Evolutionary conservation across 2,888 invertebrate genomes (phyloP), one percentile per base, ranked within the genome.

Genomic region (Gastracanthus pulcherrimus): DNA sequence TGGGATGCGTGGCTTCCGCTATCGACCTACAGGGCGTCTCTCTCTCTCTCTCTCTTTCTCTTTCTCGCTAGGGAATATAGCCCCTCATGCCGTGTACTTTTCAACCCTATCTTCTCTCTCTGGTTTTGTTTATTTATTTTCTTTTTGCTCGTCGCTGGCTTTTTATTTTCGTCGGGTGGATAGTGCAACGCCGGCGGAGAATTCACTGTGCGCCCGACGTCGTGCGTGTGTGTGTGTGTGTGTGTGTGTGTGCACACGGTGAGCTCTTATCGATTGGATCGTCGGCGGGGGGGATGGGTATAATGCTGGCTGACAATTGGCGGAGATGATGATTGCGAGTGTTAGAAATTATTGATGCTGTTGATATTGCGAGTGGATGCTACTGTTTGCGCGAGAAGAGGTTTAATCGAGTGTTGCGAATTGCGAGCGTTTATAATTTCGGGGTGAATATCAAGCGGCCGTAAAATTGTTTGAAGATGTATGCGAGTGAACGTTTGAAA

Each of bases 11-110:
- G 86, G 87, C 85, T 88, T 89, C 87, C 87, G 86, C 86, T 88
- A 89, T 89, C 88, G 89, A 89, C 87, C 87, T 86, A 84, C 84
- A 87, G 88, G 88, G 88, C 88, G 88, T 89, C 88, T 89, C 88
- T 88, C 84, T 19, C 45, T 19, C 19, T 58, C 69, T 48, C 31
- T 45, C 67, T 34, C 62, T 45, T 13, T 26, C 67, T 45, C n/a
- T n/a, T n/a, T n/a, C 51, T 41, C 62, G 29, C 62, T 76, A 83
- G 87, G 87, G 87, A 87, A 87, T 86, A 85, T n/a, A n/a, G n/a
- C 84, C 85, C 58, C 11, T n/a, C 58, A 9, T 9, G 41, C 36
- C 45, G 34, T 48, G 23, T 55, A 55, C 66, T 72, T 74, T 84
- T 84, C 84, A 86, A 86, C 86, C 85, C 72, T 74, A 74, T 74